These are phyloP conservation scores for Crossocerus cetratus DNA, from an alignment of 2,888 invertebrate species.

Conservation along the genomic window DNA sequence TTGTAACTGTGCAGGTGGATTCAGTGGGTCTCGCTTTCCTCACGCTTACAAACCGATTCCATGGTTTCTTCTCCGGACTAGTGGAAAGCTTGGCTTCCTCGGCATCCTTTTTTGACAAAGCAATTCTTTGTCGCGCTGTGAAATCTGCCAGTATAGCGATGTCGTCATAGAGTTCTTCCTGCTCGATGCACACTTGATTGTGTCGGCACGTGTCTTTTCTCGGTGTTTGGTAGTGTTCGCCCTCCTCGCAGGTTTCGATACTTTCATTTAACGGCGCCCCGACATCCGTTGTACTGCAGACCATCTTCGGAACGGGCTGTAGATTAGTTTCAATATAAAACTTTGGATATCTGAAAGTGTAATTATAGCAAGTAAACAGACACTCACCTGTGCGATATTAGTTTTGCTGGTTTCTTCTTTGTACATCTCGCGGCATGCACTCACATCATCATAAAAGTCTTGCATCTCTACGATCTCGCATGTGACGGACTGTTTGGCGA, in stretches of 20 bases:
- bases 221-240: constrained; percentile 69
- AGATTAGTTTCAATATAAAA: not conserved
- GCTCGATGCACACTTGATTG: constrained; percentile 12
- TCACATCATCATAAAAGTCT: constrained; percentile 71
- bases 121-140: constrained; percentile 59
- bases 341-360: no score
- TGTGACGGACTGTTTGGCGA: constrained; percentile 20
- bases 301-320: not conserved
- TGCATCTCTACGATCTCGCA: constrained; percentile 32
- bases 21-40: constrained; percentile 39
- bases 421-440: constrained; percentile 36
- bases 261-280: not conserved
- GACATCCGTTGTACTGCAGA: not conserved
- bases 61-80: constrained; percentile 59
- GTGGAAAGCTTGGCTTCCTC: constrained; percentile 9
- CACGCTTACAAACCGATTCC: constrained; percentile 66
- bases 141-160: constrained; percentile 66
- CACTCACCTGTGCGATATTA: constrained; percentile 21
- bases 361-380: no score
- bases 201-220: constrained; percentile 40
- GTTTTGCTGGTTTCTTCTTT: constrained; percentile 1
- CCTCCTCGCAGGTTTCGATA: constrained; percentile 29
- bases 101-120: constrained; percentile 12
- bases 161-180: constrained; percentile 71
- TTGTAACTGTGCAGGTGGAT: constrained; percentile 14